Evolutionary conservation across 2,888 invertebrate genomes (phyloP).

Genomic region (Cheilosia scutellata): DNA sequence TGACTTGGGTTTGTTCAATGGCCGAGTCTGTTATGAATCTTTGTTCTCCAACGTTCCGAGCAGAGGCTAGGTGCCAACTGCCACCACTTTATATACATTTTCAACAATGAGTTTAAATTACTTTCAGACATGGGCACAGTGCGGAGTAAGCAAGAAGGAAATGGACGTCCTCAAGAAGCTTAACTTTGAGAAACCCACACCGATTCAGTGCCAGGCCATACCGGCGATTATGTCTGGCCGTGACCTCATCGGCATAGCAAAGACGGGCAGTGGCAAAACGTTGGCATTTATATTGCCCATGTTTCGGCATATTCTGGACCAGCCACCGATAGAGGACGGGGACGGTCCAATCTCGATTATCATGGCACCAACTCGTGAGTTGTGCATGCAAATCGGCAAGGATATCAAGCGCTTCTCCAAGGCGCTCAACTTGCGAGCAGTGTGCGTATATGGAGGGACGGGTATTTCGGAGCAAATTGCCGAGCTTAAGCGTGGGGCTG

Average conservation of each 20-base stretch:
- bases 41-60: too few relatives aligned
- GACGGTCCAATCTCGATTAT: constrained; percentile 99
- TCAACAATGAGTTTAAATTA: background rate
- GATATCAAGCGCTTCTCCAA: constrained; percentile 98
- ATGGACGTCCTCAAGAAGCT: constrained; percentile 95
- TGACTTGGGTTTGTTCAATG: background rate
- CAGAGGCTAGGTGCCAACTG: too few relatives aligned
- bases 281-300: constrained; percentile 98
- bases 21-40: too few relatives aligned
- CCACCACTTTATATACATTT: too few relatives aligned
- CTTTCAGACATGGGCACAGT: constrained; percentile 95
- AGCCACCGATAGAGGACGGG: constrained; percentile 95
- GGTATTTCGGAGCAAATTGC: constrained; percentile 97
- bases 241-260: constrained; percentile 99
- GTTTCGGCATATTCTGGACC: constrained; percentile 98
- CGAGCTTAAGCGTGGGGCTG: constrained; percentile 97
- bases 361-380: constrained; percentile 98
- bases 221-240: constrained; percentile 98
- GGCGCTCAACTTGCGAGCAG: constrained; percentile 92
- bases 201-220: constrained; percentile 99
- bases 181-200: constrained; percentile 98
- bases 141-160: constrained; percentile 98
- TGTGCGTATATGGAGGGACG: constrained; percentile 99
- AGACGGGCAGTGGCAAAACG: constrained; percentile 99
- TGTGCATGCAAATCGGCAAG: constrained; percentile 99